A percentile compares a stretch with the other conserved stretches of the same genome.
Evolutionary conservation across 1,140 invertebrate genomes (phyloP).

Genomic region (Semibalanus balanoides): DNA sequence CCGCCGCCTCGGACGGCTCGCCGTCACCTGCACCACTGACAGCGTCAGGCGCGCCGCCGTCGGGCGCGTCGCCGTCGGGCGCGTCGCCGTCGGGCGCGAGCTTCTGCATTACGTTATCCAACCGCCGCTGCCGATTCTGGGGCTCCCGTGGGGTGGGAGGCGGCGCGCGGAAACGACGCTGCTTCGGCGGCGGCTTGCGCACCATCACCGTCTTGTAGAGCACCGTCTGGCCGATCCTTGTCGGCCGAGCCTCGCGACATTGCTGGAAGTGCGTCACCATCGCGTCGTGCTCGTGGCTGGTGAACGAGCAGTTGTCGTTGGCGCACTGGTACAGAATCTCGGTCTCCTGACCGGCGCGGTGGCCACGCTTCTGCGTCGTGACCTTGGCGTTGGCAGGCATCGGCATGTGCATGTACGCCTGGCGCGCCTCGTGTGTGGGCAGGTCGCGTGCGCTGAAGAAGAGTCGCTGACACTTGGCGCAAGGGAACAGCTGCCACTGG

Average conservation of each 20-base stretch:
- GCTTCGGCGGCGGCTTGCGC: background rate
- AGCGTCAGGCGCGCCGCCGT: too few species aligned
- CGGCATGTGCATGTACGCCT: background rate
- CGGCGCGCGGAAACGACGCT: too few species aligned
- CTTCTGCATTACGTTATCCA: background rate
- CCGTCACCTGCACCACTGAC: too few species aligned
- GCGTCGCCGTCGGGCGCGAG: background rate
- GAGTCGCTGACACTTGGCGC: background rate
- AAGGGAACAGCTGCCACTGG: background rate
- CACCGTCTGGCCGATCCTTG: background rate
- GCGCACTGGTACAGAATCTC: background rate
- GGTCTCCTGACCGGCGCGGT: background rate
- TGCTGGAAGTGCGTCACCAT: background rate
- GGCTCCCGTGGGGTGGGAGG: too few species aligned
- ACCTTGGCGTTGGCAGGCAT: background rate
- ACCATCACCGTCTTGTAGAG: background rate
- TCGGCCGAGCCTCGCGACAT: background rate
- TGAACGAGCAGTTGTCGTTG: background rate
- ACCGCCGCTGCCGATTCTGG: too few species aligned
- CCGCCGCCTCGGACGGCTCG: background rate
- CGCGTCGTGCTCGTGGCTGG: background rate
- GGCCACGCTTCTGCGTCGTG: background rate
- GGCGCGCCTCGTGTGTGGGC: background rate
- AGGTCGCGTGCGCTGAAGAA: background rate
- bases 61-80: too few species aligned